Base-by-base conservation (phyloP, 1,140 invertebrate genomes). In the Neomicropteryx cornuta region DNA sequence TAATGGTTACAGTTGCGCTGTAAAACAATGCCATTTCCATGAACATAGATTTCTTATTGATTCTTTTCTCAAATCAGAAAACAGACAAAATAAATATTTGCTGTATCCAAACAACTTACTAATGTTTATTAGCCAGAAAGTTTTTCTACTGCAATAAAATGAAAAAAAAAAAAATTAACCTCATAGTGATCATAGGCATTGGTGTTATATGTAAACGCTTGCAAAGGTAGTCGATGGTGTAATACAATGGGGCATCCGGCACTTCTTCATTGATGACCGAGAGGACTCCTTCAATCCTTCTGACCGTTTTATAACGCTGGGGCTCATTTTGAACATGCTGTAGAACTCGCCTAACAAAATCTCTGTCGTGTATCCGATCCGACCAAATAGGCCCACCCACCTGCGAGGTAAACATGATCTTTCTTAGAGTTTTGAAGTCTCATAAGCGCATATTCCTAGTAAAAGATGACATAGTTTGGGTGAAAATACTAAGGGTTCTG, bases 381-480 rank as follows among this genome's bases (percentile, higher is more conserved):
- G 79, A 75, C 91, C 94, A 99, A 42, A 99, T 83, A 1, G 96
- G 96, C 13, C 96, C 96, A 23, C 87, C 92, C 39, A 96, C 61
- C 75, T 86, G 55, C 18, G 58, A 61, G 27, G 44, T 38, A 23
- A 39, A 41, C 23, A 33, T n/a, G n/a, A n/a, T n/a, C n/a, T n/a
- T n/a, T n/a, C n/a, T n/a, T n/a, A n/a, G n/a, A n/a, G n/a, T n/a
- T n/a, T n/a, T n/a, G n/a, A n/a, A n/a, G n/a, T n/a, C n/a, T n/a
- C n/a, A n/a, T n/a, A n/a, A n/a, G n/a, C n/a, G n/a, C n/a, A n/a
- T n/a, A n/a, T n/a, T n/a, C n/a, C n/a, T n/a, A n/a, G n/a, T n/a
- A n/a, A n/a, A n/a, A n/a, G n/a, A n/a, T n/a, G n/a, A n/a, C n/a
- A n/a, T n/a, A n/a, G n/a, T n/a, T n/a, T n/a, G n/a, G n/a, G n/a